Conservation (phyloP, 64 coral and sea anemone species). For the Dendrophyllia cribrosa region DNA sequence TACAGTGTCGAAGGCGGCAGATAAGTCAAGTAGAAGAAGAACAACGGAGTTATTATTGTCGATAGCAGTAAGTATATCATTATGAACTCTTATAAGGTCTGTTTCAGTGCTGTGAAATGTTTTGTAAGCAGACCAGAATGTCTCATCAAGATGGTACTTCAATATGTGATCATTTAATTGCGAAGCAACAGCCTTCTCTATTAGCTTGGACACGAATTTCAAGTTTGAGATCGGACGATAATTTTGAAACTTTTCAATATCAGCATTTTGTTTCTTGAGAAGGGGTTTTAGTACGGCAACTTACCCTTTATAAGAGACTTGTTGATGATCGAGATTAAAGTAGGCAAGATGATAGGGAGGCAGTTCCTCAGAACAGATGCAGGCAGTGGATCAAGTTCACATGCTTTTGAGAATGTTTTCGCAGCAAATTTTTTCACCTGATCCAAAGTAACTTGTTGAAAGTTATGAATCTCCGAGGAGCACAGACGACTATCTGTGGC, state of each 20-base stretch:
- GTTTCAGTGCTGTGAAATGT: conserved; percentile 45
- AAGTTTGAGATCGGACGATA: conserved; percentile 63
- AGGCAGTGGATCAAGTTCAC: conserved; percentile 64
- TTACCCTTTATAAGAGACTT: conserved; percentile 39
- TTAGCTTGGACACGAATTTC: conserved; percentile 49
- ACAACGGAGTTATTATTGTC: conserved; percentile 46
- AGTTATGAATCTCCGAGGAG: conserved; percentile 1
- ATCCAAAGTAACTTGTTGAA: conserved; percentile 24
- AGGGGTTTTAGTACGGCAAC: conserved; percentile 34
- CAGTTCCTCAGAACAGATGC: conserved; percentile 47
- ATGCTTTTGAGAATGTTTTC: conserved; percentile 50
- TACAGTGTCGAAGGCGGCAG: conserved; percentile 59
- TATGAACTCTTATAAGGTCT: conserved; percentile 56
- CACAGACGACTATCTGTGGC: neutral
- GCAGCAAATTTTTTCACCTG: conserved; percentile 39
- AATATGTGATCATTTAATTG: conserved; percentile 17
- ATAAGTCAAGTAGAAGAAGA: conserved; percentile 46
- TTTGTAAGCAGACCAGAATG: conserved; percentile 58
- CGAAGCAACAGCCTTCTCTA: conserved; percentile 45
- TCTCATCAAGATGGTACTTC: conserved; percentile 24
- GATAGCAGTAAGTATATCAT: conserved; percentile 59
- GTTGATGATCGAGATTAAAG: conserved; percentile 54
- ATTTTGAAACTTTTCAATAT: conserved; percentile 41
- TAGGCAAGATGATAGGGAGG: conserved; percentile 30
- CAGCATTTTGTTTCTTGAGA: conserved; percentile 59